Conservation (phyloP, 2,888 invertebrate species). For the Coleophora flavipennella region DNA sequence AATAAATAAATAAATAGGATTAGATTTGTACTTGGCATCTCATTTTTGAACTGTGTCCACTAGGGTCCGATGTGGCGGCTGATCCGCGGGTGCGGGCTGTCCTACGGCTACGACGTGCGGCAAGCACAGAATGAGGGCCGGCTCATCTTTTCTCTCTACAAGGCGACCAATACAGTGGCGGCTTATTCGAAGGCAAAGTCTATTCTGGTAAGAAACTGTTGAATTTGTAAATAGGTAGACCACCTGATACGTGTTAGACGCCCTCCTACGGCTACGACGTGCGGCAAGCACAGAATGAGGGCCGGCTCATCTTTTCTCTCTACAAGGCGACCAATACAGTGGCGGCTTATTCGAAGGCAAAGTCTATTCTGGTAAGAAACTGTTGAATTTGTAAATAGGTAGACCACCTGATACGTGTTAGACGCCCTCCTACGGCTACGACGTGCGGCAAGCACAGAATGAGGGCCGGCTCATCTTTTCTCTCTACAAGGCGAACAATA, state of each 20-base stretch:
- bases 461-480: slow-evolving; percentile 82
- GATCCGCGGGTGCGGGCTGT: slow-evolving; percentile 88
- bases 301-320: slow-evolving; percentile 80
- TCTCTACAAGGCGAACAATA: slow-evolving; percentile 84
- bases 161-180: slow-evolving; percentile 83
- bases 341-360: slow-evolving; percentile 85
- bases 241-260: no score
- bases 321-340: slow-evolving; percentile 84
- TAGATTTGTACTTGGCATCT: no score
- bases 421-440: slow-evolving; percentile 86
- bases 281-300: slow-evolving; percentile 76
- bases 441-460: slow-evolving; percentile 73
- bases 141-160: slow-evolving; percentile 80
- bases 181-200: slow-evolving; percentile 85
- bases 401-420: no score
- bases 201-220: slow-evolving; percentile 81
- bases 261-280: slow-evolving; percentile 86
- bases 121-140: slow-evolving; percentile 78
- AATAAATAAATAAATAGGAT: no score
- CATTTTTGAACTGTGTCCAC: no score
- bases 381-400: no score
- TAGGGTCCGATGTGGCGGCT: slow-evolving; percentile 91
- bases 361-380: slow-evolving; percentile 80
- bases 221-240: no score
- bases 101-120: slow-evolving; percentile 83